Base-by-base conservation (phyloP, 2,888 invertebrate genomes). In the Proisotoma minuta region DNA sequence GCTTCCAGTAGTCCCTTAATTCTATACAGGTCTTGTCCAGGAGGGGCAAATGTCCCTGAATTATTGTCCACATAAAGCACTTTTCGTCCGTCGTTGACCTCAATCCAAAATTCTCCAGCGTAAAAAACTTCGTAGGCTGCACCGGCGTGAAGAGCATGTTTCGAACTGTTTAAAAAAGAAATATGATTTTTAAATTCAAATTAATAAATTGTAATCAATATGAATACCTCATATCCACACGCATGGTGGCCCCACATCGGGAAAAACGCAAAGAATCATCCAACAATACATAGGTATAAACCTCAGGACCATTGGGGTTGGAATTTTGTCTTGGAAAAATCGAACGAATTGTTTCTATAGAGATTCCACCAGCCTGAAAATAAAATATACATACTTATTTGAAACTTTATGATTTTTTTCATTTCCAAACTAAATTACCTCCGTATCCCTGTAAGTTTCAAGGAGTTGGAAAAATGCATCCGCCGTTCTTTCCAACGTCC, bases 51-150 rank as follows among this genome's bases (percentile, higher is more conserved):
- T 4, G 59, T 59, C n/a, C 59, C 59, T 2, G 59, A 59, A 39
- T 59, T 59, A 26, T 59, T 59, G 49, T 59, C 59, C 34, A 59
- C 39, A 40, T 40, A 49, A 4, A 59, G 27, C 8, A 52, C 40
- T 26, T 39, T 10, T 10, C 39, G 28, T 8, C 22, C 10, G 8
- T 34, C 34, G 15, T 34, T 34, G 15, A 4, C n/a, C 20, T 59
- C 59, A 4, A 59, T 29, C 59, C 59, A 59, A 34, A 59, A 59
- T 39, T 59, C 59, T 5, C 59, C 59, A n/a, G 59, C 59, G 26
- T 59, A 59, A 26, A 3, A 51, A 3, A 59, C 59, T 59, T 59
- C 51, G 2, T 50, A 34, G 3, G 15, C n/a, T 18, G 59, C 59
- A 3, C 59, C 51, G 4, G 59, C 59, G 26, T 59, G 59, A 8